Base-by-base conservation (phyloP, 2,797 vertebrate species). In the Triplophysa bombifrons region DNA sequence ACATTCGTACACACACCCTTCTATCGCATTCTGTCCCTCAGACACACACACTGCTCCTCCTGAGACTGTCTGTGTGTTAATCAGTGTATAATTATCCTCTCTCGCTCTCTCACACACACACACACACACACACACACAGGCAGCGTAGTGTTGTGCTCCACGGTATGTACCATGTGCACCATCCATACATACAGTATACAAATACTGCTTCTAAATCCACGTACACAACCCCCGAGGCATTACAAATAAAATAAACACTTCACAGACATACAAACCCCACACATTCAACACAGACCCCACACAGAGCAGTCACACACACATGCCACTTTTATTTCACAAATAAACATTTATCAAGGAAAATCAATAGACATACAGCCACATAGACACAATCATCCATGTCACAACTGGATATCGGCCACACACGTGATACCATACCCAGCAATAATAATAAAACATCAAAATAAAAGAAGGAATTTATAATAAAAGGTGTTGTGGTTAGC, bases 21-120 rank as follows among this genome's bases (percentile, higher is more conserved):
- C 10, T 41, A 41, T 41, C 63, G 46, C 65, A 67, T 27, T 30
- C 65, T 12, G 46, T 14, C 38, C 0, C 38, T 7, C 30, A 41
- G 34, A 44, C 25, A 38, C 41, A 53, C 17, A 51, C 17, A 61
- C 41, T 48, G 44, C 56, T 34, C 11, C 44, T 63, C 72, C 44
- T 50, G 41, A 74, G 27, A 19, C 27, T 38, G 19, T 46, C 46
- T 51, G 27, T 64, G 44, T 51, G 58, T 74, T 38, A 51, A 74
- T 63, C 58, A 61, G 22, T 46, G 38, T 48, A 46, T 44, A 61
- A 10, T 48, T 55, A 70, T 72, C n/a, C 30, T 16, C 12, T 48
- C 46, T 48, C 13, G 14, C 46, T 48, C 46, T 46, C 44, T 46
- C 44, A 14, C 44, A 14, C 50, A 55, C 61, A 12, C 25, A 8